Percentiles rank a stretch among this genome's conserved stretches.
Evolutionary conservation across 35 echinoderm and acorn worm species (phyloP).

Genomic region (Anneissia japonica): DNA sequence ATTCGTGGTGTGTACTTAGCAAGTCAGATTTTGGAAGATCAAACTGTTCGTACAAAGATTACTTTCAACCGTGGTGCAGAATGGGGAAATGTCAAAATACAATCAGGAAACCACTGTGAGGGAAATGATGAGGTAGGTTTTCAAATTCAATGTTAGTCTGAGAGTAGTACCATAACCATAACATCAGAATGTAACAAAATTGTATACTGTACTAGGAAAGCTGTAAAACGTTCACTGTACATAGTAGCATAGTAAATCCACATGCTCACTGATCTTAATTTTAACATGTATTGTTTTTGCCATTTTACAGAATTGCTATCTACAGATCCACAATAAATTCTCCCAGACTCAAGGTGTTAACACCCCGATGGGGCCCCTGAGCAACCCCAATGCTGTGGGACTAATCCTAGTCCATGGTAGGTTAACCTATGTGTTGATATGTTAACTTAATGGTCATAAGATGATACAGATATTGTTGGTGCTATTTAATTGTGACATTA

Average conservation of each 20-base stretch:
- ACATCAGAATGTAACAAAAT: no score
- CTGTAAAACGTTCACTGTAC: no score
- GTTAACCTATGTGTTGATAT: not conserved
- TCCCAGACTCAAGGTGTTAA: conserved; percentile 51
- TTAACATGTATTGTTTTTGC: conserved; percentile 12
- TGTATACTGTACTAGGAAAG: no score
- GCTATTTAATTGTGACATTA: no score
- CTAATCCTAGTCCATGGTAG: conserved; percentile 87
- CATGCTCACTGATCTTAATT: not conserved
- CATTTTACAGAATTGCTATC: conserved; percentile 53
- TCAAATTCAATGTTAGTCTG: no score
- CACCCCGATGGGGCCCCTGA: conserved; percentile 56
- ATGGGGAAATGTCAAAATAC: conserved; percentile 54
- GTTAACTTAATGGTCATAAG: not conserved
- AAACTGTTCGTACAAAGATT: conserved; percentile 62
- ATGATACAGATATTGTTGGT: no score
- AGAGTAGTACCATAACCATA: no score
- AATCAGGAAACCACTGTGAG: conserved; percentile 46
- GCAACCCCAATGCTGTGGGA: conserved; percentile 62
- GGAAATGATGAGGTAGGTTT: conserved; percentile 29
- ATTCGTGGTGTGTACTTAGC: conserved; percentile 94
- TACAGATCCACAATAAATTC: conserved; percentile 75
- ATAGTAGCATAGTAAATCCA: no score
- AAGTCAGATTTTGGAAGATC: conserved; percentile 54
- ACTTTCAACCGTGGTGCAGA: conserved; percentile 82